Evolutionary conservation across 2,797 vertebrate genomes (phyloP).

Genomic region (Malurus leucopterus): DNA sequence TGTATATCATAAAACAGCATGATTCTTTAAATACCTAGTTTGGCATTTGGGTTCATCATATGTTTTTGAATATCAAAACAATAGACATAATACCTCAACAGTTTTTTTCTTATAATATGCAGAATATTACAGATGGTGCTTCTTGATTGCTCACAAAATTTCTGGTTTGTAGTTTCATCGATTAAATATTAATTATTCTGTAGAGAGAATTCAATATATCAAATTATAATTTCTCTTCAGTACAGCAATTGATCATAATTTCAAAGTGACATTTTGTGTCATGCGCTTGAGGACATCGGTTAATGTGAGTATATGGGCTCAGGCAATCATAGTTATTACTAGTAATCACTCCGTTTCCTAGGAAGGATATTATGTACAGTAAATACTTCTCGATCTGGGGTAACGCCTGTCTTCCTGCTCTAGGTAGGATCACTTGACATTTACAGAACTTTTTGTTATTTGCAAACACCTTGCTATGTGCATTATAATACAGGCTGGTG

Average conservation of each 20-base stretch:
- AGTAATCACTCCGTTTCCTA: too few relatives aligned
- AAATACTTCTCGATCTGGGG: too few relatives aligned
- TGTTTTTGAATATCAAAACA: constrained; percentile 30
- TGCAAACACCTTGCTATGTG: neutral
- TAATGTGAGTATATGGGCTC: too few relatives aligned
- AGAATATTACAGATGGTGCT: constrained; percentile 55
- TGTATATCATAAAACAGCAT: constrained; percentile 41
- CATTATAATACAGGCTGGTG: neutral
- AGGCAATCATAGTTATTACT: too few relatives aligned
- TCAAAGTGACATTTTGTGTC: constrained; percentile 25
- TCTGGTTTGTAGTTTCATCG: neutral
- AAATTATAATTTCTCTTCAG: neutral
- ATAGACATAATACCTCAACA: constrained; percentile 39
- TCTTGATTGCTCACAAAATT: constrained; percentile 47
- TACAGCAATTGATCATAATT: neutral
- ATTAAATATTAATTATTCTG: neutral
- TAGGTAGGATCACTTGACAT: too few relatives aligned
- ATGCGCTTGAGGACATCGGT: too few relatives aligned
- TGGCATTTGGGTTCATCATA: constrained; percentile 59
- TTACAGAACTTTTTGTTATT: neutral
- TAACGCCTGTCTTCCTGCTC: too few relatives aligned
- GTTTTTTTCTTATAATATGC: constrained; percentile 24
- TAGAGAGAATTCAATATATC: neutral
- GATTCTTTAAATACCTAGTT: constrained; percentile 62
- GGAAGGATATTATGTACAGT: too few relatives aligned